These are phyloP conservation scores for Bubo bubo DNA, from an alignment of 2,113 vertebrate genomes.

Conservation along the genomic window DNA sequence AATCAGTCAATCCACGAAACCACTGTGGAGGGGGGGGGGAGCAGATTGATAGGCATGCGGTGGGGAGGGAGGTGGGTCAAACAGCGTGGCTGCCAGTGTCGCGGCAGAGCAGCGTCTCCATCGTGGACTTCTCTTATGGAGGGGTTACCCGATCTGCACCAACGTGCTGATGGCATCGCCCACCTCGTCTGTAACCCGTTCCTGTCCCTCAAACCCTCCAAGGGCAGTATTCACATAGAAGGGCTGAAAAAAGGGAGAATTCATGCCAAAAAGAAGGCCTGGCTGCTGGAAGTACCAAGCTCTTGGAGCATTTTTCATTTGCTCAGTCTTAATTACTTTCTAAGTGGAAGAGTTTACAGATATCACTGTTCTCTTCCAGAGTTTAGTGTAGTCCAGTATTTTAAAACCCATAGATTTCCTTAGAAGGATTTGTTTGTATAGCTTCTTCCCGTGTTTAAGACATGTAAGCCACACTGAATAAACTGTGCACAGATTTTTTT, in stretches of 20 bases:
- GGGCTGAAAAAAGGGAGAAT: not conserved
- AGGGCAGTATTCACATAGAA: not conserved
- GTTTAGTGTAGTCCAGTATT: not conserved
- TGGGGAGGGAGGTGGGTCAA: not conserved
- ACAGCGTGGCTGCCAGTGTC: accelerated
- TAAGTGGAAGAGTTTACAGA: not conserved
- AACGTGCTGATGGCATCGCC: not conserved
- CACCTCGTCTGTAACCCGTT: not conserved
- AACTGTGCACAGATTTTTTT: not conserved
- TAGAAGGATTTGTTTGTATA: constrained; percentile 38
- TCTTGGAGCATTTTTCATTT: constrained; percentile 26
- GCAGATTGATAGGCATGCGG: not conserved
- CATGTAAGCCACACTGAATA: not conserved
- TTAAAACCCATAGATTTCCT: constrained; percentile 26
- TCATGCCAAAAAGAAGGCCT: not conserved
- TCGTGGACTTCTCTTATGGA: not conserved
- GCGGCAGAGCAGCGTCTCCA: not conserved
- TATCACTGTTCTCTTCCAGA: not conserved
- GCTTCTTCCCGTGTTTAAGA: not conserved
- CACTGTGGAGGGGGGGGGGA: not conserved
- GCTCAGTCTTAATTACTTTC: constrained; percentile 12
- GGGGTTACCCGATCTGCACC: not conserved
- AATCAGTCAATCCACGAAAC: constrained; percentile 56
- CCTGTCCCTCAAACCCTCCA: not conserved
- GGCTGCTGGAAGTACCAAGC: not conserved